These are phyloP conservation scores for Engystomops pustulosus DNA, from an alignment of 2,113 vertebrate species.

Conservation along the genomic window DNA sequence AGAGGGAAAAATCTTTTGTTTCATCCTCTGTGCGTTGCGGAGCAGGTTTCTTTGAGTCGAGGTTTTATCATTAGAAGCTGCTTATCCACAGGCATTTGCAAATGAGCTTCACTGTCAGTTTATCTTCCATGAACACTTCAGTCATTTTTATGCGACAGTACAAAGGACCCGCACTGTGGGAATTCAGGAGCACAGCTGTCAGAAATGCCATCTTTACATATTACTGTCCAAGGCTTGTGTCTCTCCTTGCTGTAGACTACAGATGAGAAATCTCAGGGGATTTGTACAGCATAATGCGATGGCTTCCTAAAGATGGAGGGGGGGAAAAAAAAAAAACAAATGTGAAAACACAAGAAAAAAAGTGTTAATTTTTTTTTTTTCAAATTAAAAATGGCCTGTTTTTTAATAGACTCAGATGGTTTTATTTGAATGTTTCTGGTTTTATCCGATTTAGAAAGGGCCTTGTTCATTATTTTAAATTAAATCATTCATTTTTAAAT, in stretches of 20 bases:
- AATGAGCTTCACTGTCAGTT: constrained; percentile 67
- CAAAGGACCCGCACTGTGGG: constrained; percentile 56
- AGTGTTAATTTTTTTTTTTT: too few relatives aligned
- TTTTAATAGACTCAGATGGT: too few relatives aligned
- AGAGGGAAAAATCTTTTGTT: constrained; percentile 28
- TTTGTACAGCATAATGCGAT: constrained; percentile 47
- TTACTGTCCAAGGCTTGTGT: constrained; percentile 50
- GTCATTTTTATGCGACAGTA: constrained; percentile 56
- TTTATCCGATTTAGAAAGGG: too few relatives aligned
- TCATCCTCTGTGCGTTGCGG: constrained; percentile 55
- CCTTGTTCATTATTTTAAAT: too few relatives aligned
- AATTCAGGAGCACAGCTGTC: constrained; percentile 57
- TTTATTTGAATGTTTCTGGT: too few relatives aligned
- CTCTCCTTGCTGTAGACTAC: constrained; percentile 12
- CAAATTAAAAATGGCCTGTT: too few relatives aligned
- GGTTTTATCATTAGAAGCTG: constrained; percentile 68
- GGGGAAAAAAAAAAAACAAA: constrained; percentile 54
- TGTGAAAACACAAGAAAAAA: neutral
- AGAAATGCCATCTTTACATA: constrained; percentile 57
- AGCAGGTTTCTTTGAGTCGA: constrained; percentile 62
- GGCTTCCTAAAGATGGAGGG: constrained; percentile 47
- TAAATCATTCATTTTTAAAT: too few relatives aligned
- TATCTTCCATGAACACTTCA: constrained; percentile 62
- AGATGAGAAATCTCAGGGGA: constrained; percentile 47
- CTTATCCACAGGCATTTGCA: constrained; percentile 65